phyloP scores from a whole-genome alignment of 1,140 invertebrate genomes.

The Drosophila obscura region DNA sequence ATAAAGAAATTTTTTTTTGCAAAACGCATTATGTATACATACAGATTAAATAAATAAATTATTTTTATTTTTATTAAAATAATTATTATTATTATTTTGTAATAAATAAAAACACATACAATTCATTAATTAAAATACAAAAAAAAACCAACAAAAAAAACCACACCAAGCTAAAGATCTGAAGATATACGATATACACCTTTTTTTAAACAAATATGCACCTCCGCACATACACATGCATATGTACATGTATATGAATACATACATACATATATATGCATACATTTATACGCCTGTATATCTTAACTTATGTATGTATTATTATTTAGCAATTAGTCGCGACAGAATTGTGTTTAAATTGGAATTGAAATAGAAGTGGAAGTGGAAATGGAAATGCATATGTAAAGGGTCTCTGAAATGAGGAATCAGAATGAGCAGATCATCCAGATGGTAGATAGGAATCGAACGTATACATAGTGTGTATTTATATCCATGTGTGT shows the following conservation, averaged over 20 bases:
- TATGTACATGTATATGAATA: conserved; percentile 29
- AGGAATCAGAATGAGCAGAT: conserved; percentile 4
- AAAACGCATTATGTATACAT: conserved; percentile 62
- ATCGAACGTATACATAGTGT: conserved; percentile 12
- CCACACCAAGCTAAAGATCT: background rate
- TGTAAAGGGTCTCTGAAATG: conserved; percentile 4
- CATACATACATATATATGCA: conserved; percentile 29
- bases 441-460: conserved; percentile 10
- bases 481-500: conserved; percentile 1
- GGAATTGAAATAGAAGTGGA: background rate
- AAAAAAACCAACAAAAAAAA: background rate
- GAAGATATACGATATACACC: background rate
- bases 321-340: conserved; percentile 51
- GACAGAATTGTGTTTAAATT: conserved; percentile 6
- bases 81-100: conserved; percentile 75
- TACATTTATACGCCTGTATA: conserved; percentile 10
- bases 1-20: conserved; percentile 34
- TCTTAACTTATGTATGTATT: conserved; percentile 47
- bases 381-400: conserved; percentile 1
- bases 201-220: conserved; percentile 23
- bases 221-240: background rate
- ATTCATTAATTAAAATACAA: conserved; percentile 42
- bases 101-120: conserved; percentile 60
- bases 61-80: conserved; percentile 77
- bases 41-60: conserved; percentile 78